Evolutionary conservation across 2,113 vertebrate species (phyloP).

Genomic region (Alaudala cheleensis): DNA sequence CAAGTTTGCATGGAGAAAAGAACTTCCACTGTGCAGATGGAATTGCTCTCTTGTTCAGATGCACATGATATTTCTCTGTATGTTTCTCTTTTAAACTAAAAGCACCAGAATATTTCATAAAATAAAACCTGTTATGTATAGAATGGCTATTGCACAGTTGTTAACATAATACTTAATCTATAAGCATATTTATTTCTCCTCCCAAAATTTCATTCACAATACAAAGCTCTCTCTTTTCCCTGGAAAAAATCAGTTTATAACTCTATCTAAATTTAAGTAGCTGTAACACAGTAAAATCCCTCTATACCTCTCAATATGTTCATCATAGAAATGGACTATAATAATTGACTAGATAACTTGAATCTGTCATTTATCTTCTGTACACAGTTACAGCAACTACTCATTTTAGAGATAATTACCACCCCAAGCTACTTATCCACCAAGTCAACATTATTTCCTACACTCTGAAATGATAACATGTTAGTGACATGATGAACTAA

Average conservation of each 20-base stretch:
- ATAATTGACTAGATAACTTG: not conserved
- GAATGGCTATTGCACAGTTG: not conserved
- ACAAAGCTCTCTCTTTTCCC: not conserved
- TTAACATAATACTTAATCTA: not conserved
- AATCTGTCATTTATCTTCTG: not conserved
- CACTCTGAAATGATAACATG: not conserved
- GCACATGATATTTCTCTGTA: not conserved
- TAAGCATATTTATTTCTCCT: not conserved
- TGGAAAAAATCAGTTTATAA: not conserved
- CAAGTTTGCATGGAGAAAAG: not conserved
- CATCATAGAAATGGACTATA: not conserved
- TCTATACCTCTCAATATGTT: not conserved
- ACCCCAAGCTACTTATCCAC: not conserved
- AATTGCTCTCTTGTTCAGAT: not conserved
- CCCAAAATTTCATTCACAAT: not conserved
- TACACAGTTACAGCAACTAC: not conserved
- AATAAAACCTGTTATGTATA: not conserved
- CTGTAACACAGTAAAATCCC: not conserved
- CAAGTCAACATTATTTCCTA: not conserved
- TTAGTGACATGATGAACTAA: not conserved
- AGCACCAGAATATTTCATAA: not conserved
- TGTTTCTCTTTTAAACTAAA: not conserved
- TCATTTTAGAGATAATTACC: not conserved
- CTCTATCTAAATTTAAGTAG: not conserved
- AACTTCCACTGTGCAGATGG: not conserved